A percentile compares a stretch with the other conserved stretches of the same genome.
Conservation (phyloP, 92 coral and sea anemone species). For the Heliopora coerulea region DNA sequence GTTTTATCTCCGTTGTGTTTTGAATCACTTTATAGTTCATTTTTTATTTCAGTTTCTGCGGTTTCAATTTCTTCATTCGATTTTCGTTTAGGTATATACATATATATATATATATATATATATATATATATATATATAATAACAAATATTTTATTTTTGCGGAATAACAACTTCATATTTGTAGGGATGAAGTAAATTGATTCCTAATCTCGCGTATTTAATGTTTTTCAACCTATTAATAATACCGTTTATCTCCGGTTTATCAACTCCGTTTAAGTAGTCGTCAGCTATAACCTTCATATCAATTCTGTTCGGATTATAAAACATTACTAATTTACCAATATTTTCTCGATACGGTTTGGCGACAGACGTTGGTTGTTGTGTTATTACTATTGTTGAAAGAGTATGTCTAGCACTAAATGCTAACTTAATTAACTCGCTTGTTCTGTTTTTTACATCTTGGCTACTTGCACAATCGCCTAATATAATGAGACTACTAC, state of each 20-base stretch:
- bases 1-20: too few relatives aligned
- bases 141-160: conserved; percentile 6
- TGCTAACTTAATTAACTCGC: conserved; percentile 17
- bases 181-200: background rate
- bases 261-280: conserved; percentile 2
- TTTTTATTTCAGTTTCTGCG: too few relatives aligned
- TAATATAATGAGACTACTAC: background rate
- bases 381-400: conserved; percentile 22
- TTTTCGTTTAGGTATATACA: too few relatives aligned
- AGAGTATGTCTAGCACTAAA: conserved; percentile 32
- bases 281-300: conserved; percentile 29
- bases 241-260: background rate
- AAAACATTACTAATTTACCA: conserved; percentile 18
- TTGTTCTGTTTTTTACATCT: background rate
- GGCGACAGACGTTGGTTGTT: conserved; percentile 19
- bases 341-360: conserved; percentile 36
- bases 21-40: too few relatives aligned
- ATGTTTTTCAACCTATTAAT: background rate
- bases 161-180: conserved; percentile 16
- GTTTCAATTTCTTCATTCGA: too few relatives aligned
- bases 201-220: conserved; percentile 6
- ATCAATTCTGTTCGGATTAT: too few relatives aligned
- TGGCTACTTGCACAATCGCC: conserved; percentile 1
- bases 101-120: too few relatives aligned
- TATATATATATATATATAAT: background rate